A percentile compares a stretch with the other conserved stretches of the same genome.
These are phyloP conservation scores for Poecilia gillii DNA, from an alignment of 2,797 vertebrate species.

Conservation along the genomic window DNA sequence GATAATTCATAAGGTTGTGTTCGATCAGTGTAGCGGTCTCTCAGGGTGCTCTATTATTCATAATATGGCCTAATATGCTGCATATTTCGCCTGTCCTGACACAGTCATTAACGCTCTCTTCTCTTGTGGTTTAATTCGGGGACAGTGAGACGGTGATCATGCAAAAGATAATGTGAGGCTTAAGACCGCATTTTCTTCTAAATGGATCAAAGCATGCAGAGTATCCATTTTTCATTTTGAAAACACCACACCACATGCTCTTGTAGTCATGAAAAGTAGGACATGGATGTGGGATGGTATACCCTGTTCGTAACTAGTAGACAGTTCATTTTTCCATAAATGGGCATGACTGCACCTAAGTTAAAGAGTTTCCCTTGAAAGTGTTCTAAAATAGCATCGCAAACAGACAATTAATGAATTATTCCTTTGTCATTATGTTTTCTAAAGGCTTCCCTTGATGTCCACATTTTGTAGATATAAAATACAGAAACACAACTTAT, in stretches of 20 bases:
- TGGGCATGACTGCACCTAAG: not conserved
- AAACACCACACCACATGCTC: too few species aligned
- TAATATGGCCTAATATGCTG: conserved; percentile 67
- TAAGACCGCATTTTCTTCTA: not conserved
- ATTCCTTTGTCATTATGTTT: not conserved
- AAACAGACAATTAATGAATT: not conserved
- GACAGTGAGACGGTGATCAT: conserved; percentile 18
- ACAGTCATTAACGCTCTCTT: conserved; percentile 54
- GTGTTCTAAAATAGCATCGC: not conserved
- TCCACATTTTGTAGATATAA: not conserved
- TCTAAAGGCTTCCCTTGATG: not conserved
- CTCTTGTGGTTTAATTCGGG: conserved; percentile 17
- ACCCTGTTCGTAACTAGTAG: not conserved
- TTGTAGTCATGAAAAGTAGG: not conserved
- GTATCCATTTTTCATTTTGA: not conserved
- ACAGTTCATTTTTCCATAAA: not conserved
- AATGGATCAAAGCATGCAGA: not conserved
- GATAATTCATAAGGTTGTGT: conserved; percentile 85
- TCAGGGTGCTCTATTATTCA: conserved; percentile 79
- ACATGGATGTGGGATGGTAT: not conserved
- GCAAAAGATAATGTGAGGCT: not conserved
- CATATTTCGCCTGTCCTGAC: conserved; percentile 48
- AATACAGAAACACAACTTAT: not conserved
- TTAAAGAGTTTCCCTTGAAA: not conserved
- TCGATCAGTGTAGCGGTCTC: conserved; percentile 81